These are phyloP conservation scores for Falco peregrinus DNA, from an alignment of 2,797 vertebrate species.

Conservation along the genomic window DNA sequence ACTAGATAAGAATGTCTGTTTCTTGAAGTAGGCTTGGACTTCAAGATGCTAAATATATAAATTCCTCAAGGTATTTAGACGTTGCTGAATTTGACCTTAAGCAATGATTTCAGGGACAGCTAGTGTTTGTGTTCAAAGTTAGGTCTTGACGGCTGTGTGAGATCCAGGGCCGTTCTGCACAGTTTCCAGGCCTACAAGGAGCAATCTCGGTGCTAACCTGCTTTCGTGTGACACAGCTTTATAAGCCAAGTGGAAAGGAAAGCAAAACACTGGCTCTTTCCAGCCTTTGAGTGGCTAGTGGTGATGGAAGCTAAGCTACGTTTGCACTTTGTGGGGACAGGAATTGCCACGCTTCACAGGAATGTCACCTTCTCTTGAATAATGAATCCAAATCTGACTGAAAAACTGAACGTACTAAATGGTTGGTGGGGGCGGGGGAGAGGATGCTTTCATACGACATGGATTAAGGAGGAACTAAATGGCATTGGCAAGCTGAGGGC, in stretches of 20 bases:
- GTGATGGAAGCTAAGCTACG: neutral
- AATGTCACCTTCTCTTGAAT: neutral
- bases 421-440: neutral
- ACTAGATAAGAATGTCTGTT: neutral
- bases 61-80: neutral
- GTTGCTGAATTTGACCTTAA: neutral
- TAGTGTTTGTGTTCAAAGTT: neutral
- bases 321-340: neutral
- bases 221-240: neutral
- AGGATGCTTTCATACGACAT: neutral
- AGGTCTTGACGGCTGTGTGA: neutral
- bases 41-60: neutral
- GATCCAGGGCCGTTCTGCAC: neutral
- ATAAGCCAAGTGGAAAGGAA: neutral
- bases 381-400: neutral
- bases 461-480: neutral
- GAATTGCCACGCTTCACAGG: neutral
- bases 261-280: neutral
- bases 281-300: rapidly evolving
- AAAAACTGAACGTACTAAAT: neutral
- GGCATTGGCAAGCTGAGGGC: neutral
- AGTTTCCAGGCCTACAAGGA: neutral
- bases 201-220: neutral
- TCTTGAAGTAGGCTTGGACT: neutral
- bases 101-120: neutral